Percentiles rank a stretch among this genome's conserved stretches.
Conservation (phyloP, 2,888 invertebrate genomes). For the Mechanitis messenoides region DNA sequence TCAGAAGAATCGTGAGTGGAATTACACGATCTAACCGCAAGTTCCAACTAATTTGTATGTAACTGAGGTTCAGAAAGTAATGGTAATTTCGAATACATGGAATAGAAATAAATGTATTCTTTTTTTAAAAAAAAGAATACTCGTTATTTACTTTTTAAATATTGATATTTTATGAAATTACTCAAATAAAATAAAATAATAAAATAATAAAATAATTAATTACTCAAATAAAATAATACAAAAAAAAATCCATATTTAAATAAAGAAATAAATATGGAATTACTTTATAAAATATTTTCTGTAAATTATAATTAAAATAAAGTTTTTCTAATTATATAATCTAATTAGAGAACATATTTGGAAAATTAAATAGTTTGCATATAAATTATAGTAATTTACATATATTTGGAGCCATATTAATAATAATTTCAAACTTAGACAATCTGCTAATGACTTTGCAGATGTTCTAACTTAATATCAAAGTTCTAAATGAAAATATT, state of each 20-base stretch:
- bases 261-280: not conserved
- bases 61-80: slow-evolving; percentile 18
- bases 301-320: too few relatives aligned
- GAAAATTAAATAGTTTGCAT: slow-evolving; percentile 3
- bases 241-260: too few relatives aligned
- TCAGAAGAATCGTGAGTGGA: slow-evolving; percentile 24
- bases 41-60: slow-evolving; percentile 20
- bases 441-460: slow-evolving; percentile 38
- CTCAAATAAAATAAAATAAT: too few relatives aligned
- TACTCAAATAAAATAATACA: too few relatives aligned
- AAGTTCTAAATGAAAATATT: not conserved
- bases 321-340: too few relatives aligned
- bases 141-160: too few relatives aligned
- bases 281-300: not conserved
- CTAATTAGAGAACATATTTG: not conserved
- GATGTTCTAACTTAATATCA: not conserved
- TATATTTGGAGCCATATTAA: slow-evolving; percentile 23
- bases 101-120: not conserved
- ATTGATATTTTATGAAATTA: too few relatives aligned
- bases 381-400: slow-evolving; percentile 10
- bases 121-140: not conserved
- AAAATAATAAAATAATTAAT: too few relatives aligned
- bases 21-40: slow-evolving; percentile 22
- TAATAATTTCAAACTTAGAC: slow-evolving; percentile 40
- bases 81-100: not conserved